Conservation (phyloP, 1,140 invertebrate species). For the Drosophila trapezifrons region DNA sequence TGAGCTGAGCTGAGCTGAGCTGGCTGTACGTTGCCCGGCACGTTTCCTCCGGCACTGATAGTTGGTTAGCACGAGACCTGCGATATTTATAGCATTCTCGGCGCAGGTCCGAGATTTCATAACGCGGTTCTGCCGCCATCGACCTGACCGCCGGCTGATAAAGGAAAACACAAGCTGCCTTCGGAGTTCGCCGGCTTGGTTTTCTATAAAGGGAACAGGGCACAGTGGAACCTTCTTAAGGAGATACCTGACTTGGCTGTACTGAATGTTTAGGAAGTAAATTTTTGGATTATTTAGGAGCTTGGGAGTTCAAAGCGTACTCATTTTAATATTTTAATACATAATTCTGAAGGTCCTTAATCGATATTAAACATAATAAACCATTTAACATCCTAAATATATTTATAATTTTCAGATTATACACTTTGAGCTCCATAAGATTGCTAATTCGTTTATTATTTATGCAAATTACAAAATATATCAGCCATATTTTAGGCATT, state of each 20-base stretch:
- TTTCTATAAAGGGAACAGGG: slow-evolving; percentile 7
- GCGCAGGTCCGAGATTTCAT: slow-evolving; percentile 45
- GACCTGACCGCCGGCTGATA: slow-evolving; percentile 58
- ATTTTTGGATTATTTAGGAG: too few species aligned
- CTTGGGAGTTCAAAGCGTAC: too few species aligned
- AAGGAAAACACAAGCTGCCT: slow-evolving; percentile 50
- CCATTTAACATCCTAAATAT: too few species aligned
- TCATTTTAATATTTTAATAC: too few species aligned
- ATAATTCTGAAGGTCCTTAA: too few species aligned
- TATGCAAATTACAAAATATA: neutral
- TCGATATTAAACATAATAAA: too few species aligned
- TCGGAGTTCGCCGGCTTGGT: slow-evolving; percentile 9
- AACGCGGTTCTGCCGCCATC: slow-evolving; percentile 39
- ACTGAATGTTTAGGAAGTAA: neutral
- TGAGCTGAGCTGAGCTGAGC: neutral
- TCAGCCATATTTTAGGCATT: neutral
- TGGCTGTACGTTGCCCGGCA: slow-evolving; percentile 44
- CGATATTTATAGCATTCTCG: slow-evolving; percentile 65
- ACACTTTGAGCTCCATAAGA: too few species aligned
- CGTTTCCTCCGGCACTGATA: slow-evolving; percentile 66
- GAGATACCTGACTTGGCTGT: neutral
- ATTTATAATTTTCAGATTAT: too few species aligned
- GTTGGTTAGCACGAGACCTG: slow-evolving; percentile 61
- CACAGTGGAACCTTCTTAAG: slow-evolving; percentile 28
- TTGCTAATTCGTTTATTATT: neutral